Percentiles rank a stretch among this genome's conserved stretches.
These are phyloP conservation scores for Gadopsis marmoratus DNA, from an alignment of 2,797 vertebrate species.

Conservation along the genomic window DNA sequence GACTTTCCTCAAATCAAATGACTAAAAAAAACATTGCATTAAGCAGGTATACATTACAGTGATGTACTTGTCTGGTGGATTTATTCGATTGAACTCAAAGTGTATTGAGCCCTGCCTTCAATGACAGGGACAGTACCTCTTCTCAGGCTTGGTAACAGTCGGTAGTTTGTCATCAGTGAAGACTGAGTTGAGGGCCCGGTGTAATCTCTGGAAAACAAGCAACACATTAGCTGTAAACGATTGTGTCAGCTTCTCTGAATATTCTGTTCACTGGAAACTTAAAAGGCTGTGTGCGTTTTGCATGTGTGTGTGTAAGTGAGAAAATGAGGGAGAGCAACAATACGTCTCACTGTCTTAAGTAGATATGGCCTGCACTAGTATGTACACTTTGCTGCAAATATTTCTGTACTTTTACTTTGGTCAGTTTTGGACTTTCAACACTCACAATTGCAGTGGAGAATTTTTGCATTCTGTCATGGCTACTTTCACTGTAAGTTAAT, in stretches of 20 bases:
- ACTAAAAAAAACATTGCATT: conserved; percentile 7
- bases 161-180: conserved; percentile 92
- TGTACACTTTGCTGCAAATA: neutral
- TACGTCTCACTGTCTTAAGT: neutral
- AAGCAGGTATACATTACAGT: neutral
- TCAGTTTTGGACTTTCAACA: neutral
- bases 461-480: neutral
- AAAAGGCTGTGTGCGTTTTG: neutral
- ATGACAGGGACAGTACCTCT: conserved; percentile 86
- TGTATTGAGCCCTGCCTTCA: neutral
- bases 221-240: conserved; percentile 18
- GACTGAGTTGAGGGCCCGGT: conserved; percentile 94
- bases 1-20: conserved; percentile 19
- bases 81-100: conserved; percentile 6
- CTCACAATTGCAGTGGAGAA: neutral
- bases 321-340: neutral
- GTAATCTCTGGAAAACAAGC: conserved; percentile 91
- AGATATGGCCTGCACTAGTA: neutral
- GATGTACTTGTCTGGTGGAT: conserved; percentile 2
- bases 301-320: neutral
- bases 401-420: neutral
- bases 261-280: neutral
- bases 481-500: neutral
- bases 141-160: conserved; percentile 89
- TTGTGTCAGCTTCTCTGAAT: neutral